phyloP scores from a whole-genome alignment of 1,140 invertebrate species.

The Zaprionus ornatus region DNA sequence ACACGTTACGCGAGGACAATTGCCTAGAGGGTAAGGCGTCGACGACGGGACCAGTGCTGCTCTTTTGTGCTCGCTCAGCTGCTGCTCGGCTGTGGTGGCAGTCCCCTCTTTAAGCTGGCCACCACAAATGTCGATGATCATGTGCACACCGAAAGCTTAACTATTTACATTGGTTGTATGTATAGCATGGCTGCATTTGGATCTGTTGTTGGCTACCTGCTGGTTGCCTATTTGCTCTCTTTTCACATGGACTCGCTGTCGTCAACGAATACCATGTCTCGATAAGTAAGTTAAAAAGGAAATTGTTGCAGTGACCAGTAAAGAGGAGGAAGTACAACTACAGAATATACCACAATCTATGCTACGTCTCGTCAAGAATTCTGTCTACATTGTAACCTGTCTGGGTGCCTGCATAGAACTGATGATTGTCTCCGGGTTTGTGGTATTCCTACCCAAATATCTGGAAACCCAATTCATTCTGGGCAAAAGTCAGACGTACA shows the following conservation, averaged over 20 bases:
- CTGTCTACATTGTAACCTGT: slow-evolving; percentile 95
- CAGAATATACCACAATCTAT: slow-evolving; percentile 96
- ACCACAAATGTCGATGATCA: slow-evolving; percentile 96
- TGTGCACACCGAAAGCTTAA: slow-evolving; percentile 92
- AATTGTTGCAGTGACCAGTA: slow-evolving; percentile 82
- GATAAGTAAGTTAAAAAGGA: slow-evolving; percentile 87
- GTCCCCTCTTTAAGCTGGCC: slow-evolving; percentile 92
- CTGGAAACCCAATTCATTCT: slow-evolving; percentile 97
- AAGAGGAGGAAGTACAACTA: slow-evolving; percentile 76
- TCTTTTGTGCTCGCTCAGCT: slow-evolving; percentile 95
- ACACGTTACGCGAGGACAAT: slow-evolving; percentile 90
- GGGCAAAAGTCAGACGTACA: slow-evolving; percentile 95
- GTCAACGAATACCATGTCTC: slow-evolving; percentile 87
- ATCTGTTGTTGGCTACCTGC: slow-evolving; percentile 94
- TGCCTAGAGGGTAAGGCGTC: slow-evolving; percentile 92
- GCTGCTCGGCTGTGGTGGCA: slow-evolving; percentile 94
- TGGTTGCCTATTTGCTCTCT: slow-evolving; percentile 95
- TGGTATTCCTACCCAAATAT: slow-evolving; percentile 97
- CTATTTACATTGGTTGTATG: slow-evolving; percentile 95
- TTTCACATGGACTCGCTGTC: slow-evolving; percentile 95
- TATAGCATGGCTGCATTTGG: slow-evolving; percentile 97
- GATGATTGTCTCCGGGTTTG: slow-evolving; percentile 96
- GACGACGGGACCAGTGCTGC: slow-evolving; percentile 90
- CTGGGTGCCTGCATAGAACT: slow-evolving; percentile 97
- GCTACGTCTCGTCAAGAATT: slow-evolving; percentile 94